A percentile compares a stretch with the other conserved stretches of the same genome.
phyloP scores from a whole-genome alignment of 1,140 invertebrate genomes.

The Cotesia typhae region DNA sequence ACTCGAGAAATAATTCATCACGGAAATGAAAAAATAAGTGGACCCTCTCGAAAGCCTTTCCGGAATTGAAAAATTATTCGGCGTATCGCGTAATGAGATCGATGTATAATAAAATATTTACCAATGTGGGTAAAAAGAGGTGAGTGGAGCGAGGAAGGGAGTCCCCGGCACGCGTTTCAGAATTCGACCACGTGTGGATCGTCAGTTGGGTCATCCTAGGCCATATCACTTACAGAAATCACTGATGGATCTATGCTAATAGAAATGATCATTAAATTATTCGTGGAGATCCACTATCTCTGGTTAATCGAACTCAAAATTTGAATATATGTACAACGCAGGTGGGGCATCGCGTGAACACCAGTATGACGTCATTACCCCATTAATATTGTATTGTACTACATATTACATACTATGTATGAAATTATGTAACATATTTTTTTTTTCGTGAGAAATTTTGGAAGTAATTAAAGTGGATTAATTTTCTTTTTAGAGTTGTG shows the following conservation, averaged over 20 bases:
- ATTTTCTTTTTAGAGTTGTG: too few species aligned
- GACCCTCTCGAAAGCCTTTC: too few species aligned
- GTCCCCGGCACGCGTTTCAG: constrained; percentile 1
- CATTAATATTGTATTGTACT: constrained; percentile 7
- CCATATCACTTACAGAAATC: constrained; percentile 41
- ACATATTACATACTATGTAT: too few species aligned
- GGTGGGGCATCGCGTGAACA: constrained; percentile 38
- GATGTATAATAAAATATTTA: constrained; percentile 16
- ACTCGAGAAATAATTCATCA: not conserved
- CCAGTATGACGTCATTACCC: constrained; percentile 15
- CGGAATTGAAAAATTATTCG: too few species aligned
- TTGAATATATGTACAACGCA: constrained; percentile 48
- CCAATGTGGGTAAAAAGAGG: constrained; percentile 23
- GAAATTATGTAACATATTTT: too few species aligned
- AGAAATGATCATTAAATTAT: constrained; percentile 52
- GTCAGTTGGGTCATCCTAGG: constrained; percentile 12
- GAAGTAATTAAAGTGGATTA: too few species aligned
- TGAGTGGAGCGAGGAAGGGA: not conserved
- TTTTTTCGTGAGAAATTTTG: too few species aligned
- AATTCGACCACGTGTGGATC: constrained; percentile 28
- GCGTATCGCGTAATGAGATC: not conserved
- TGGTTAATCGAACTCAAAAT: constrained; percentile 46
- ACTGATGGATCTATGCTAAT: constrained; percentile 63
- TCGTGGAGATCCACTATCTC: constrained; percentile 53
- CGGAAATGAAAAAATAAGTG: constrained; percentile 2